Evolutionary conservation across 2,113 vertebrate species (phyloP).

Genomic region (Dicerorhinus sumatrensis): DNA sequence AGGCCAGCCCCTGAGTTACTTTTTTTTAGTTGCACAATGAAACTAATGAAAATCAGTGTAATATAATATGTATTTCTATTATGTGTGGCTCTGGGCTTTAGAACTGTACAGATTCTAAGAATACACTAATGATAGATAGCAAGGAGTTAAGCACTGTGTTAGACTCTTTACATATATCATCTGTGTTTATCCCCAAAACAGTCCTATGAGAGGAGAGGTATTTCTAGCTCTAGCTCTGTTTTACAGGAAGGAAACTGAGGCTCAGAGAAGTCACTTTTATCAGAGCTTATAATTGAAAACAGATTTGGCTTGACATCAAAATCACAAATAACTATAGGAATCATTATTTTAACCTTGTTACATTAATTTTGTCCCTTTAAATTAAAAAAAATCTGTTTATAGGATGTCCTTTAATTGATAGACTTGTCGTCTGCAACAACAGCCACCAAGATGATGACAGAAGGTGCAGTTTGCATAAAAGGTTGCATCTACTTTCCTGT

Average conservation of each 20-base stretch:
- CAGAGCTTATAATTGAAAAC: constrained; percentile 28
- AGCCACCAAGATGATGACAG: constrained; percentile 24
- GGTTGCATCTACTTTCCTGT: constrained; percentile 82
- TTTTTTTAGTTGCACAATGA: constrained; percentile 56
- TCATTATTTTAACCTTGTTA: constrained; percentile 43
- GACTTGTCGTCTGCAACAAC: neutral
- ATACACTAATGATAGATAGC: neutral
- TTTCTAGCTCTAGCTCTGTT: neutral
- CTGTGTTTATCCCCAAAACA: neutral
- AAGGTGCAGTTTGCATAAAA: constrained; percentile 51
- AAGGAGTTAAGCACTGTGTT: neutral
- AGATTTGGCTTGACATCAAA: constrained; percentile 44
- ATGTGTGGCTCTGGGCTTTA: neutral
- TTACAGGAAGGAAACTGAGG: neutral
- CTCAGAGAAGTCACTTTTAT: constrained; percentile 27
- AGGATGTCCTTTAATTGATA: constrained; percentile 4
- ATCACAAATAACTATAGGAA: constrained; percentile 37
- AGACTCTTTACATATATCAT: neutral
- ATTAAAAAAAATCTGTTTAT: constrained; percentile 29
- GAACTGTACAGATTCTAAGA: neutral
- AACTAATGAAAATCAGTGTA: constrained; percentile 17
- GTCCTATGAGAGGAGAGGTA: neutral
- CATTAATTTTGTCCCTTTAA: constrained; percentile 10
- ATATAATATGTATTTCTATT: constrained; percentile 17
- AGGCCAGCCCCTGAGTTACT: neutral